A percentile compares a stretch with the other conserved stretches of the same genome.
These are phyloP conservation scores for Corythornis madagascariensis DNA, from an alignment of 2,113 vertebrate species.

Conservation along the genomic window DNA sequence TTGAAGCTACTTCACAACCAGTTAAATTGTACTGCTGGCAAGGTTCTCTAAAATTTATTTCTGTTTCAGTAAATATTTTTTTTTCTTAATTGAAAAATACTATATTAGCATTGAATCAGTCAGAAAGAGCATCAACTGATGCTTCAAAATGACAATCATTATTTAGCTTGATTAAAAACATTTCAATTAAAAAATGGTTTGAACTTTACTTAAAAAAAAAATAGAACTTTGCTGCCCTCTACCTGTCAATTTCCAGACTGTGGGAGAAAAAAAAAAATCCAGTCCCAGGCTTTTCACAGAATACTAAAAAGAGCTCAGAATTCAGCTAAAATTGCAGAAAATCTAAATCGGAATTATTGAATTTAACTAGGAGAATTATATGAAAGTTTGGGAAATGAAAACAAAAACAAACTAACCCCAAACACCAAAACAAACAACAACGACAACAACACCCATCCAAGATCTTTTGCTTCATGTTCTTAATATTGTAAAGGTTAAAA, in stretches of 20 bases:
- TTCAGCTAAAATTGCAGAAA: background rate
- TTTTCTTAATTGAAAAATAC: background rate
- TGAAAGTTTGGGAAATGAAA: background rate
- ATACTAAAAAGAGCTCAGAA: background rate
- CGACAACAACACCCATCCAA: background rate
- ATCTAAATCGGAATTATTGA: background rate
- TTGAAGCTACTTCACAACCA: background rate
- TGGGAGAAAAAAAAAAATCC: background rate
- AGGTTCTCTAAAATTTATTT: background rate
- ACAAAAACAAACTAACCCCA: background rate
- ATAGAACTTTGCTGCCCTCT: constrained; percentile 78
- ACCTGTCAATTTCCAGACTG: constrained; percentile 23
- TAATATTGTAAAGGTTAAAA: background rate
- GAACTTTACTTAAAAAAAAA: constrained; percentile 11
- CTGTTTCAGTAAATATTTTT: background rate
- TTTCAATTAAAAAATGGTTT: background rate
- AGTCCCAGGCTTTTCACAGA: background rate
- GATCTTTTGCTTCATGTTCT: background rate
- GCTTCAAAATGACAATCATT: background rate
- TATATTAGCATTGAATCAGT: background rate
- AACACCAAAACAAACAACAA: too few species aligned
- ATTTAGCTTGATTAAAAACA: background rate
- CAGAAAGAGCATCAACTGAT: background rate
- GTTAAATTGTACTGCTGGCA: background rate
- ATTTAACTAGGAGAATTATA: background rate